Conservation (phyloP, 2,797 vertebrate species). For the Siniperca undulata region DNA sequence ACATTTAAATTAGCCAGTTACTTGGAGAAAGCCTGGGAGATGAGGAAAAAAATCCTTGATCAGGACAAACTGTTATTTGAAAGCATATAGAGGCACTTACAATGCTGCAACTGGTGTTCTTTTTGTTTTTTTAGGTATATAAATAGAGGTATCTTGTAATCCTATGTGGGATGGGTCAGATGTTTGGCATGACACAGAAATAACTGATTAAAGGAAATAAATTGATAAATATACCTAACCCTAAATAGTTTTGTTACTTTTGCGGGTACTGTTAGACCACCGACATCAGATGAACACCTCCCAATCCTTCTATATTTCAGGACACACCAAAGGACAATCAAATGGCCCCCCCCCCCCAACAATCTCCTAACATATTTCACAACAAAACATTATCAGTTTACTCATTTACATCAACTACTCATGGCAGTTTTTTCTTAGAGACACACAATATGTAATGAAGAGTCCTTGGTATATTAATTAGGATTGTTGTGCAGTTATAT, state of each 20-base stretch:
- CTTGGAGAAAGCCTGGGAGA: background rate
- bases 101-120: background rate
- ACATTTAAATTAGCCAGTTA: background rate
- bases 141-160: background rate
- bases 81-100: background rate
- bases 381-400: constrained; percentile 58
- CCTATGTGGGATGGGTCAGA: background rate
- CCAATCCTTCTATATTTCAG: constrained; percentile 69
- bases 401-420: constrained; percentile 36
- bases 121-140: background rate
- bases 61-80: background rate
- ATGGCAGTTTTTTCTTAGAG: constrained; percentile 28
- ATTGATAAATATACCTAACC: background rate
- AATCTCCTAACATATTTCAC: constrained; percentile 69
- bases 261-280: background rate
- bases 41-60: background rate
- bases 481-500: constrained; percentile 25
- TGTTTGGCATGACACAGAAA: background rate
- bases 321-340: constrained; percentile 77
- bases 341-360: constrained; percentile 61
- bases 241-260: background rate
- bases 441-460: background rate
- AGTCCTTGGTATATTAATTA: constrained; percentile 9
- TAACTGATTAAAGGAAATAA: background rate
- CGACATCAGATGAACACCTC: constrained; percentile 38